Evolutionary conservation across 1,140 invertebrate species (phyloP).

Genomic region (Pogonomyrmex californicus): DNA sequence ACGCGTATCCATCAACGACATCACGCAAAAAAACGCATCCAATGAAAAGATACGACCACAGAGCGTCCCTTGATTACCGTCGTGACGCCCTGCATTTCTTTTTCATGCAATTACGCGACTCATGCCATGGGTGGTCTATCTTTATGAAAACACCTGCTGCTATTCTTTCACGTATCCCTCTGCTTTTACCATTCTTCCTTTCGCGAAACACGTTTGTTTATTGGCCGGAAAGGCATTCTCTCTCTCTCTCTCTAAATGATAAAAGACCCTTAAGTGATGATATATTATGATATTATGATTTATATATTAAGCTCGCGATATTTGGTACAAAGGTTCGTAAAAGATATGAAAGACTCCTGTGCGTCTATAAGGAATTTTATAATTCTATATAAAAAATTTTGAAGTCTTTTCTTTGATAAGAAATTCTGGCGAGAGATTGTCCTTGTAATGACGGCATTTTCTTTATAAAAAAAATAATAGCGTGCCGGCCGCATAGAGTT

Average conservation of each 20-base stretch:
- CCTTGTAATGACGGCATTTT: neutral
- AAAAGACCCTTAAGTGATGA: constrained; percentile 35
- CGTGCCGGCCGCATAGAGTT: neutral
- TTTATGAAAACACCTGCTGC: constrained; percentile 44
- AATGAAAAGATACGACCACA: constrained; percentile 19
- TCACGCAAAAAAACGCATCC: neutral
- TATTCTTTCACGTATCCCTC: constrained; percentile 18
- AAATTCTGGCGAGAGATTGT: neutral
- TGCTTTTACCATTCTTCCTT: constrained; percentile 14
- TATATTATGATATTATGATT: neutral
- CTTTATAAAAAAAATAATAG: constrained; percentile 17
- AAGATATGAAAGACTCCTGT: constrained; percentile 16
- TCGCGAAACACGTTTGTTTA: constrained; percentile 1
- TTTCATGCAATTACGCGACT: constrained; percentile 65
- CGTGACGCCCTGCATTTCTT: constrained; percentile 10
- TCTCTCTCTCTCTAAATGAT: constrained; percentile 13
- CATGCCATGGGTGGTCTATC: constrained; percentile 30
- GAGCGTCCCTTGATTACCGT: constrained; percentile 53
- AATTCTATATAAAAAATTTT: neutral
- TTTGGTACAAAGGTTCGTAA: constrained; percentile 8
- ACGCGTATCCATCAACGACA: constrained; percentile 22
- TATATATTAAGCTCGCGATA: constrained; percentile 49
- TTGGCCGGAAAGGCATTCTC: constrained; percentile 48
- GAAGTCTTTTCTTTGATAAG: neutral
- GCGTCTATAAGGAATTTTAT: neutral